These are phyloP conservation scores for Cerastoderma edule DNA, from an alignment of 2,888 invertebrate species.

Conservation along the genomic window DNA sequence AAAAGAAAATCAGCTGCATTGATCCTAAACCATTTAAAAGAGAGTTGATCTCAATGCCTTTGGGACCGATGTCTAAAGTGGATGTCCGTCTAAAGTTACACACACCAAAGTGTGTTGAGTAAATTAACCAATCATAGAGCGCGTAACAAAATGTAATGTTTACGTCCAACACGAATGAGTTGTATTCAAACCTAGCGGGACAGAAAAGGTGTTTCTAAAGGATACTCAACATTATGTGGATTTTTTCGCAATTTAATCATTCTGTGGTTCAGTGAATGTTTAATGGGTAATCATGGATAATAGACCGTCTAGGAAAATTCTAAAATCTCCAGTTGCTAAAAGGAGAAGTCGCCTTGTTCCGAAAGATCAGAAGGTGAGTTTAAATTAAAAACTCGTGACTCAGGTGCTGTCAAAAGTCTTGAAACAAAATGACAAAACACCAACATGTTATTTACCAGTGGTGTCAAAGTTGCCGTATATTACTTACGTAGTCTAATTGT, in stretches of 20 bases:
- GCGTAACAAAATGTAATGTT: conserved; percentile 38
- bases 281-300: conserved; percentile 47
- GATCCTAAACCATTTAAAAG: too few species aligned
- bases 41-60: too few species aligned
- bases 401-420: conserved; percentile 25
- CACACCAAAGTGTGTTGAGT: too few species aligned
- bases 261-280: conserved; percentile 1
- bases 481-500: too few species aligned
- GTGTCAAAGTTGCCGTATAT: too few species aligned
- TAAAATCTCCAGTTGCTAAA: conserved; percentile 77
- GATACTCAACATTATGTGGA: conserved; percentile 25
- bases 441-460: too few species aligned
- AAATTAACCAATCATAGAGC: conserved; percentile 40
- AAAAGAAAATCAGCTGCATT: too few species aligned
- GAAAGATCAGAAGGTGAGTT: conserved; percentile 76
- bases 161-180: conserved; percentile 35
- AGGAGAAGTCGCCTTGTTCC: conserved; percentile 74
- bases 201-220: conserved; percentile 9
- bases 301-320: conserved; percentile 67
- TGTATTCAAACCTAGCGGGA: conserved; percentile 37
- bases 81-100: too few species aligned
- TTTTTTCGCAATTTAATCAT: conserved; percentile 27
- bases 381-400: conserved; percentile 29
- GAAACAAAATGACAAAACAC: too few species aligned
- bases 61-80: too few species aligned